Evolutionary conservation across 2,888 invertebrate species (phyloP), one percentile per base, ranked within the genome.

Genomic region (Nemotelus pantherinus): DNA sequence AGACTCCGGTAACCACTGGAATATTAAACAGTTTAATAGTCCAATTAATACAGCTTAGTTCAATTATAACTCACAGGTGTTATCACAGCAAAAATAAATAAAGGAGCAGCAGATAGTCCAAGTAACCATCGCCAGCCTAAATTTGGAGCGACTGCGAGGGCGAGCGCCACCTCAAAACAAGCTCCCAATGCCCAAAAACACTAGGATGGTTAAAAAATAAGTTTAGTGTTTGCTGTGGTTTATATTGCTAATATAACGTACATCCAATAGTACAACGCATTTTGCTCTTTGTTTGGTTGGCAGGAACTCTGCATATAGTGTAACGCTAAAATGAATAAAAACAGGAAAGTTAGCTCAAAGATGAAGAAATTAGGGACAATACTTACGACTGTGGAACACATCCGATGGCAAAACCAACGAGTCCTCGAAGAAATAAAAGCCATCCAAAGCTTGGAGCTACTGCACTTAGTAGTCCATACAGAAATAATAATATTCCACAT

Each of bases 131-230:
- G 91, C 91, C 97, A 96, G 63, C 97, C 97, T 81, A 96, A 89
- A 0, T 93, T 93, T 2, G 97, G 96, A 95, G 97, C 97, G 77
- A 98, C 92, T 53, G 95, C 91, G 81, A 97, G 89, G 10, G 97
- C 97, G 80, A 98, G 88, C 41, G 96, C 91, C 70, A 97, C 96
- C 88, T 97, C 97, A 84, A 97, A 92, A 86, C 96, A 97, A 7
- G 97, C 96, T 53, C 98, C 98, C 63, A 98, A 89, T 0, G 97
- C 97, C 98, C 97, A 98, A 88, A 98, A 98, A 88, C 95, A 95
- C 94, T 95, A 86, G 45, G 87, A 85, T 44, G 3, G 6, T n/a
- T n/a, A 44, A 76, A 39, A 74, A 10, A 25, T 41, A 48, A 45
- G 7, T 50, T 10, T 57, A 25, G 43, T 39, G n/a, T 60, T 60